Percentiles rank a stretch among this genome's conserved stretches.
These are phyloP conservation scores for Ruditapes philippinarum DNA, from an alignment of 1,140 invertebrate genomes.

Conservation along the genomic window DNA sequence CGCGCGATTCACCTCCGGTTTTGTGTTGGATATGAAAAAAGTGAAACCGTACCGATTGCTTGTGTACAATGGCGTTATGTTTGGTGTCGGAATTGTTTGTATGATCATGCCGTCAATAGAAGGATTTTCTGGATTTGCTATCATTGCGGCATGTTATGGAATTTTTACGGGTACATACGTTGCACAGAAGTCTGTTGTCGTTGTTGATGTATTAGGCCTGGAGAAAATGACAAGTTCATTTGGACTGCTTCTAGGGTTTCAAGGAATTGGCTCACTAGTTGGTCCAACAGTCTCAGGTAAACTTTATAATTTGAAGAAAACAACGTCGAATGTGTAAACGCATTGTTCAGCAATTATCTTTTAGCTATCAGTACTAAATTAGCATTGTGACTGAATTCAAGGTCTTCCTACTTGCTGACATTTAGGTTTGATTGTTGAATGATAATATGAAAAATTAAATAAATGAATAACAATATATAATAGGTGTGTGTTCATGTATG, in stretches of 20 bases:
- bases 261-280: slow-evolving; percentile 95
- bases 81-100: slow-evolving; percentile 7
- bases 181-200: slow-evolving; percentile 95
- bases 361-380: too few species aligned
- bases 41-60: slow-evolving; percentile 57
- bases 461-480: too few species aligned
- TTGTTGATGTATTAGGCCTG: slow-evolving; percentile 96
- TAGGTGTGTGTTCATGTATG: too few species aligned
- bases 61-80: slow-evolving; percentile 60
- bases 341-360: too few species aligned
- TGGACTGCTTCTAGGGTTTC: slow-evolving; percentile 96
- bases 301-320: too few species aligned
- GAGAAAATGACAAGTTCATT: slow-evolving; percentile 97
- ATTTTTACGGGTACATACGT: slow-evolving; percentile 88
- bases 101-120: slow-evolving; percentile 47
- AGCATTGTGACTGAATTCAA: too few species aligned
- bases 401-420: too few species aligned
- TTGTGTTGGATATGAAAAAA: slow-evolving; percentile 86
- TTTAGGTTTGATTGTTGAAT: too few species aligned
- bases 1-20: slow-evolving; percentile 88
- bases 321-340: too few species aligned
- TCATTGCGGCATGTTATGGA: slow-evolving; percentile 63
- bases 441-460: too few species aligned
- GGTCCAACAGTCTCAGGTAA: slow-evolving; percentile 94
- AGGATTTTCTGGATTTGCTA: slow-evolving; percentile 45